Base-by-base conservation (phyloP, 1,140 invertebrate species). In the Xylocopa sonorina region DNA sequence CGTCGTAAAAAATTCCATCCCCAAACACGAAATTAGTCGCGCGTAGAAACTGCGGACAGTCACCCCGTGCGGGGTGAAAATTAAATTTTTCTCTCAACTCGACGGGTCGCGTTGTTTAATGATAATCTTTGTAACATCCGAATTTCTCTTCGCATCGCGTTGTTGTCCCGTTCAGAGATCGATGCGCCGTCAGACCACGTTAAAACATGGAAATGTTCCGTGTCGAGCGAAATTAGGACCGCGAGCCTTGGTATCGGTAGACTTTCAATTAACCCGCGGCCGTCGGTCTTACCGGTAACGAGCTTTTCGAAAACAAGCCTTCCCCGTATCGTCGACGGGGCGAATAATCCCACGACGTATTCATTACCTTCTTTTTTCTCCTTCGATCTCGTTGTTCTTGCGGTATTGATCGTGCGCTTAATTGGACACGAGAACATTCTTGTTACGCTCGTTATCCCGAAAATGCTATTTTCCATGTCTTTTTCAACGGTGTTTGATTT, bases 181-280 rank as follows among this genome's bases (percentile, higher is more conserved):
- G 32, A 21, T 57, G 16, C 7, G 12, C 55, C 29, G 14, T 12
- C 46, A 66, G 16, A 7, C 18, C 2, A 2, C 10, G 12, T 27
- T 18, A 24, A 16, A 69, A n/a, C 34, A 18, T 12, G 5, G 27
- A 16, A 50, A 67, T 24, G 12, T 57, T 7, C 1, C 34, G 7
- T 5, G 12, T 32, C 6, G 7, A 7, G 27, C 16, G 24, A 57
- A 29, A 38, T n/a, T 7, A 58, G 29, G 9, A 43, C n/a, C 2
- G 14, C 0, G 18, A 46, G 4, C 21, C 21, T 7, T 3, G 4
- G 21, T 46, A 46, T 46, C 53, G 18, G 7, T 46, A 2, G 24
- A 62, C 38, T 62, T 60, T 58, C 53, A 58, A 60, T 72, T 43
- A 34, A 72, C 24, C 10, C 29, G 24, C 27, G 14, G 29, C 14